These are phyloP conservation scores for Lordiphosa collinella DNA, from an alignment of 1,140 invertebrate species.

Conservation along the genomic window DNA sequence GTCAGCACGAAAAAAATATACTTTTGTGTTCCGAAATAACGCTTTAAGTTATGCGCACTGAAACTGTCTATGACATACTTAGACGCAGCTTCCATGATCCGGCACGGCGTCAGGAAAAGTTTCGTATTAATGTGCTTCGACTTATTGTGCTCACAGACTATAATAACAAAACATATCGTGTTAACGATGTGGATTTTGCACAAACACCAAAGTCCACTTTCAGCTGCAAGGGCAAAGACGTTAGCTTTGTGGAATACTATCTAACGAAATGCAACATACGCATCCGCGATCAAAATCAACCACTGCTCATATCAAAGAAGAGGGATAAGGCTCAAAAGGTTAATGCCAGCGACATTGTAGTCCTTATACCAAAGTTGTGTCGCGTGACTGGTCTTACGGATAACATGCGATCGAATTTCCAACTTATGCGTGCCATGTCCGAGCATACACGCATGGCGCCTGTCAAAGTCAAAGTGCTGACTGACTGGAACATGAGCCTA, in stretches of 20 bases:
- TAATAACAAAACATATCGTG: slow-evolving; percentile 93
- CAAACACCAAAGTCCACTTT: slow-evolving; percentile 83
- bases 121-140: slow-evolving; percentile 79
- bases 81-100: too few species aligned
- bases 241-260: slow-evolving; percentile 90
- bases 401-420: too few species aligned
- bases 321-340: too few species aligned
- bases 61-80: slow-evolving; percentile 82
- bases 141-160: slow-evolving; percentile 91
- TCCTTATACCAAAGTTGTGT: too few species aligned
- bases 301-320: slow-evolving; percentile 83
- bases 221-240: too few species aligned
- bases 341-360: too few species aligned
- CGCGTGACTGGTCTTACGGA: too few species aligned
- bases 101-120: slow-evolving; percentile 81
- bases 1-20: slow-evolving; percentile 87
- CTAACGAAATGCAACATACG: slow-evolving; percentile 83
- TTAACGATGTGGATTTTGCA: slow-evolving; percentile 91
- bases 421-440: too few species aligned
- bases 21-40: slow-evolving; percentile 87
- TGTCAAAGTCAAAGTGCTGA: too few species aligned
- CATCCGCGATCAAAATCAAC: slow-evolving; percentile 82
- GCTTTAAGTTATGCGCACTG: slow-evolving; percentile 86
- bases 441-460: too few species aligned
- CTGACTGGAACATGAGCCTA: too few species aligned